These are phyloP conservation scores for Nicator chloris DNA, from an alignment of 2,113 vertebrate genomes.

Conservation along the genomic window DNA sequence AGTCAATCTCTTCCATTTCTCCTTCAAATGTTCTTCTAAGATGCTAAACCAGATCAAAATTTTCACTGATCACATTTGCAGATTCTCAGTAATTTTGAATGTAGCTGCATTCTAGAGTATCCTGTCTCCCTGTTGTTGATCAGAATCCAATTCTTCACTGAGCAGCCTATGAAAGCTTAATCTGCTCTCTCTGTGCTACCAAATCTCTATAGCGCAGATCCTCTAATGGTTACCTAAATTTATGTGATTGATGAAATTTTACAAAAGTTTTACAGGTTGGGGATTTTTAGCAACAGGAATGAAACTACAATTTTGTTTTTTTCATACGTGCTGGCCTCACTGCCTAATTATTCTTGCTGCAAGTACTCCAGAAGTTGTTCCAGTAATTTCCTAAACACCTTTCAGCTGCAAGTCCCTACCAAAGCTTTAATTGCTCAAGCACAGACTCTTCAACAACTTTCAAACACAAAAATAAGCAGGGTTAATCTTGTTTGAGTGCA, in stretches of 20 bases:
- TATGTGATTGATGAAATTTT: not conserved
- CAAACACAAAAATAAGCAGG: not conserved
- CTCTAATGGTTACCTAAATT: not conserved
- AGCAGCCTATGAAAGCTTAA: not conserved
- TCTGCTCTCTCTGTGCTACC: not conserved
- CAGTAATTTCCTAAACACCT: not conserved
- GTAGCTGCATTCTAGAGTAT: not conserved
- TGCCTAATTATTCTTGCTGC: not conserved
- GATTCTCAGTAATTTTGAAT: not conserved
- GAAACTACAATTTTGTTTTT: not conserved
- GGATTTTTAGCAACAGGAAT: not conserved
- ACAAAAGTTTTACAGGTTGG: not conserved
- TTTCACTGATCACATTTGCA: not conserved
- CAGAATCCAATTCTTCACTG: not conserved
- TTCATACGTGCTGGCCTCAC: not conserved
- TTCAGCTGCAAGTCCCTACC: not conserved
- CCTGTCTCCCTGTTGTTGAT: not conserved
- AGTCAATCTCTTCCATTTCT: not conserved
- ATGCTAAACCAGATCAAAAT: not conserved
- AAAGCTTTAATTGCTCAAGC: not conserved
- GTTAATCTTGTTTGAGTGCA: not conserved
- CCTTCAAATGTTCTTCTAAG: not conserved
- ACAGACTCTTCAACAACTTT: not conserved
- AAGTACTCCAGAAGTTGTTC: not conserved
- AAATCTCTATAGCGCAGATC: not conserved